phyloP scores from a whole-genome alignment of 2,888 invertebrate genomes.

The Trissolcus japonicus region DNA sequence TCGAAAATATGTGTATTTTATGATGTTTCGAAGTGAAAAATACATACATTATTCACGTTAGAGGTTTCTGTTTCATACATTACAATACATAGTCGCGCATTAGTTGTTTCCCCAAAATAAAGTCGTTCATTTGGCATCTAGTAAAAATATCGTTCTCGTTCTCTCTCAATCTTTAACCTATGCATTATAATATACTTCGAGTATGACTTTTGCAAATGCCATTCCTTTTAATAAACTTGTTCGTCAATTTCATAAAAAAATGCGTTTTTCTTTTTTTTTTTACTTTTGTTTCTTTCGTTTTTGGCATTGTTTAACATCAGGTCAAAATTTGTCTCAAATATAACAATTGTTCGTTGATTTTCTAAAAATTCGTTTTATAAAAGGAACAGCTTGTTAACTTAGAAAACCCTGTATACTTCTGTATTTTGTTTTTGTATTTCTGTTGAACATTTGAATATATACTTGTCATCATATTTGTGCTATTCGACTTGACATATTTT shows the following conservation, averaged over 20 bases:
- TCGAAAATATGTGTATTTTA: conserved; percentile 44
- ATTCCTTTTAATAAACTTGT: conserved; percentile 31
- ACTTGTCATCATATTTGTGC: conserved; percentile 43
- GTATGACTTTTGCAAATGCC: conserved; percentile 16
- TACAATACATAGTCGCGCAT: conserved; percentile 43
- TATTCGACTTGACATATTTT: conserved; percentile 12
- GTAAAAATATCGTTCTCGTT: conserved; percentile 33
- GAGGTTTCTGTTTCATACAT: conserved; percentile 28
- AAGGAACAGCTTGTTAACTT: conserved; percentile 36
- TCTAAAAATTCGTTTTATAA: conserved; percentile 28
- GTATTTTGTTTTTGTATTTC: conserved; percentile 18
- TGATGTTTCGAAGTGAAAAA: conserved; percentile 37
- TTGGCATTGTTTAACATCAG: too few relatives aligned
- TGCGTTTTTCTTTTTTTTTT: background rate
- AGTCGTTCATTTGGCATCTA: conserved; percentile 30
- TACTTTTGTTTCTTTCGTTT: background rate
- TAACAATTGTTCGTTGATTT: background rate
- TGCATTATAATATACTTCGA: conserved; percentile 40
- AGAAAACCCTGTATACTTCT: conserved; percentile 50
- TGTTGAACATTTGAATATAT: conserved; percentile 40
- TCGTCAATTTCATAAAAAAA: background rate
- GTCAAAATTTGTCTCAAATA: background rate
- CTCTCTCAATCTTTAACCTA: conserved; percentile 27
- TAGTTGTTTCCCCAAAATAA: conserved; percentile 26
- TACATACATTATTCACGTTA: conserved; percentile 29